Evolutionary conservation across 2,888 invertebrate genomes (phyloP).

Genomic region (Pharmacophagus antenor): DNA sequence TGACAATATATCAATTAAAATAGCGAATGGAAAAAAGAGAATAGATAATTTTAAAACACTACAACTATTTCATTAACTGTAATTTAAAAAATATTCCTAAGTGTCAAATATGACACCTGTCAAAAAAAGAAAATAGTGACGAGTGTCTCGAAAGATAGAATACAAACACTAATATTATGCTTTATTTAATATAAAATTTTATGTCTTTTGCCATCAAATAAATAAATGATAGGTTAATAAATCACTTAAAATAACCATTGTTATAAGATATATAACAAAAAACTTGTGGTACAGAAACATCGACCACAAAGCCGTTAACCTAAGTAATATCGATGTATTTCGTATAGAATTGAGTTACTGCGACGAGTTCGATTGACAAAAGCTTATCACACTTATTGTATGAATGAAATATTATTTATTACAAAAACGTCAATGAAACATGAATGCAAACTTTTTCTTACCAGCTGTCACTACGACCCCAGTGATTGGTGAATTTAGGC

Average conservation of each 20-base stretch:
- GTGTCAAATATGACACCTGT: constrained; percentile 40
- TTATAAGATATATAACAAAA: constrained; percentile 38
- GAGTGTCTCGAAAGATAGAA: constrained; percentile 38
- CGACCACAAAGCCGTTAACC: constrained; percentile 4
- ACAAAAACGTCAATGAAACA: constrained; percentile 35
- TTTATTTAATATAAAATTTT: constrained; percentile 53
- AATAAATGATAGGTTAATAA: constrained; percentile 46
- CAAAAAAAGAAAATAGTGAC: constrained; percentile 38
- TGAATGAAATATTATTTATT: constrained; percentile 31
- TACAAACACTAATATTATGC: constrained; percentile 44
- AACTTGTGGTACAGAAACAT: neutral
- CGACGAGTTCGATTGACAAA: constrained; percentile 11
- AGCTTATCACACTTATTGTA: constrained; percentile 25
- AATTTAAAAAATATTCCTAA: neutral
- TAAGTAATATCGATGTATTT: constrained; percentile 21
- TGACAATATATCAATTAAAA: constrained; percentile 12
- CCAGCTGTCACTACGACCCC: constrained; percentile 13
- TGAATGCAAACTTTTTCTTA: constrained; percentile 31
- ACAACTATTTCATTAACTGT: constrained; percentile 7
- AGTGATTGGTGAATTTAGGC: neutral
- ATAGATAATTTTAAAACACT: constrained; percentile 29
- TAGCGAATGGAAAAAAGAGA: constrained; percentile 15
- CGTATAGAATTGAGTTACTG: constrained; percentile 14
- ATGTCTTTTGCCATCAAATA: constrained; percentile 50
- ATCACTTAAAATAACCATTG: constrained; percentile 45